A percentile compares a stretch with the other conserved stretches of the same genome.
Conservation (phyloP, 2,888 invertebrate species). For the Aquatica leii region DNA sequence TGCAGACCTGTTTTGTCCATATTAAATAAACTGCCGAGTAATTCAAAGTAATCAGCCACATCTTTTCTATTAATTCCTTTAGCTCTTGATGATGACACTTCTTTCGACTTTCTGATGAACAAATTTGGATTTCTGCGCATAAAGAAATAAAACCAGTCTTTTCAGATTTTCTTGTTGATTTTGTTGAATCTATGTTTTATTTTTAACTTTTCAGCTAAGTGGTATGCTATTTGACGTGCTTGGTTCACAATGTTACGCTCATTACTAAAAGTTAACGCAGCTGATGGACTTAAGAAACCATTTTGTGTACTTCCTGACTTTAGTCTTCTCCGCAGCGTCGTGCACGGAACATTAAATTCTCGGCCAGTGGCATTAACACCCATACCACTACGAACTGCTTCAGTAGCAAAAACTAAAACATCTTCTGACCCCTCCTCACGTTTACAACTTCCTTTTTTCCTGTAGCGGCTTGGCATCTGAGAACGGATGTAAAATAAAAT, state of each 20-base stretch:
- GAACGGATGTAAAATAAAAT: background rate
- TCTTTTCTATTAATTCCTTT: background rate
- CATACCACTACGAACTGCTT: background rate
- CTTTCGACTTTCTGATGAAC: background rate
- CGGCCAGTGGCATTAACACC: background rate
- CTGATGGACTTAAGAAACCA: background rate
- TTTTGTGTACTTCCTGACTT: too few relatives aligned
- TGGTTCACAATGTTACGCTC: too few relatives aligned
- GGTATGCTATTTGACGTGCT: too few relatives aligned
- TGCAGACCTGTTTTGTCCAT: too few relatives aligned
- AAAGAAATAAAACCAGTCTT: background rate
- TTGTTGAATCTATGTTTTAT: too few relatives aligned
- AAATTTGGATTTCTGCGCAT: too few relatives aligned
- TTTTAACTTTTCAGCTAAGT: too few relatives aligned
- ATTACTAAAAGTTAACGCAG: too few relatives aligned
- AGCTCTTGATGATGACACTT: background rate
- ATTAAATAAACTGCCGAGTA: background rate
- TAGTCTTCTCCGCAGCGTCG: too few relatives aligned
- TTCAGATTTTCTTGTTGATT: background rate
- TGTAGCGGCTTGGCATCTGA: background rate
- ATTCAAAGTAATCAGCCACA: background rate
- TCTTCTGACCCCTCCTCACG: background rate
- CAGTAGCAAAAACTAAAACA: background rate
- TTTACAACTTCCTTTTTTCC: background rate
- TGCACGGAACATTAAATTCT: too few relatives aligned